phyloP scores from a whole-genome alignment of 1,140 invertebrate species.

The Saxidomus purpurata region DNA sequence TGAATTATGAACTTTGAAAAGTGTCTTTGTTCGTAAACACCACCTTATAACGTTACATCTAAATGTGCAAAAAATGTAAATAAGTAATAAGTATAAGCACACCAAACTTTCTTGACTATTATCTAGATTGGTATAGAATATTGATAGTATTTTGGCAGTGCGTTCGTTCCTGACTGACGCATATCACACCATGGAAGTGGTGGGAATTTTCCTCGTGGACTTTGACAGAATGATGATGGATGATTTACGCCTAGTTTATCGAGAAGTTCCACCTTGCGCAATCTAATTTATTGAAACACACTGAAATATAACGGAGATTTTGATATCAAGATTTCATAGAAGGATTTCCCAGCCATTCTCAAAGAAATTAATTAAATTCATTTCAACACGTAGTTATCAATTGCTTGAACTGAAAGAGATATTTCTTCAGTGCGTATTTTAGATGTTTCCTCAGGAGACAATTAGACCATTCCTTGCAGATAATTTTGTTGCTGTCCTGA shows the following conservation, averaged over 20 bases:
- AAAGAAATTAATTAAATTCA: constrained; percentile 67
- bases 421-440: constrained; percentile 40
- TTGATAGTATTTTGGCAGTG: constrained; percentile 2
- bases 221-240: constrained; percentile 21
- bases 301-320: constrained; percentile 51
- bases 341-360: constrained; percentile 52
- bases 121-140: not conserved
- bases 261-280: constrained; percentile 41
- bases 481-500: not conserved
- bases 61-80: too few relatives aligned
- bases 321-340: constrained; percentile 28
- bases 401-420: constrained; percentile 30
- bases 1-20: too few relatives aligned
- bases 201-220: constrained; percentile 1
- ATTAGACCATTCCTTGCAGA: not conserved
- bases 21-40: too few relatives aligned
- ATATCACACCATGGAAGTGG: not conserved
- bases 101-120: too few relatives aligned
- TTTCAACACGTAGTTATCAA: constrained; percentile 59
- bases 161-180: not conserved
- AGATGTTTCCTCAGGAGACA: not conserved
- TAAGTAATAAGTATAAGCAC: too few relatives aligned
- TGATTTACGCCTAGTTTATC: constrained; percentile 39
- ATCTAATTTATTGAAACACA: constrained; percentile 48
- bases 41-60: too few relatives aligned